A percentile compares a stretch with the other conserved stretches of the same genome.
These are phyloP conservation scores for Spatulosminthurus flaviceps DNA, from an alignment of 2,888 invertebrate genomes.

Conservation along the genomic window DNA sequence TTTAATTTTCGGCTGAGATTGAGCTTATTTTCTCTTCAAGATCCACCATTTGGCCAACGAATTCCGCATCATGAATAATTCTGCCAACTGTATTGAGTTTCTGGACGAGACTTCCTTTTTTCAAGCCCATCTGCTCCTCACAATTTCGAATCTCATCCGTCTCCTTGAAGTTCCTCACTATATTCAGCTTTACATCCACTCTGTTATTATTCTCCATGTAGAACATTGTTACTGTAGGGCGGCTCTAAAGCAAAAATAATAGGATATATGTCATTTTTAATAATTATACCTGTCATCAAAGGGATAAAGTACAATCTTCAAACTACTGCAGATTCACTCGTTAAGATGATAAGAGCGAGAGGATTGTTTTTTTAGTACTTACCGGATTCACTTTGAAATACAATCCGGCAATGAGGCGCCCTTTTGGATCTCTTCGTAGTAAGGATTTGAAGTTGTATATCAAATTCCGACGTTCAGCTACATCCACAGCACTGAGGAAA, in stretches of 20 bases:
- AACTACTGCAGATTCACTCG: too few species aligned
- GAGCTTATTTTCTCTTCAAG: conserved; percentile 84
- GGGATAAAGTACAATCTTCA: background rate
- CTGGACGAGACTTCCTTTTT: conserved; percentile 72
- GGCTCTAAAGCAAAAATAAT: conserved; percentile 46
- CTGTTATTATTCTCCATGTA: conserved; percentile 61
- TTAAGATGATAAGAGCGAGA: too few species aligned
- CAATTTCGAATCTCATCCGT: conserved; percentile 68
- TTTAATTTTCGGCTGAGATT: conserved; percentile 78
- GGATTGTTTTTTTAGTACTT: conserved; percentile 40
- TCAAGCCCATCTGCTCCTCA: conserved; percentile 81
- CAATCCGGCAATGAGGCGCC: conserved; percentile 82
- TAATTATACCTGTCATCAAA: background rate
- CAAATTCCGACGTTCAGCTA: conserved; percentile 88
- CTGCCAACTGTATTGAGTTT: conserved; percentile 75
- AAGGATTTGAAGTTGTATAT: conserved; percentile 80
- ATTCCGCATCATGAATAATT: conserved; percentile 76
- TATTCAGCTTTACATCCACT: conserved; percentile 64
- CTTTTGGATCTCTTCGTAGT: conserved; percentile 83
- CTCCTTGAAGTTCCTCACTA: conserved; percentile 71
- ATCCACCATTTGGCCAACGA: conserved; percentile 78
- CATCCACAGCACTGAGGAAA: conserved; percentile 75
- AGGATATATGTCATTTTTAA: background rate
- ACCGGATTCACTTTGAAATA: conserved; percentile 78
- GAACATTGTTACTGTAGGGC: conserved; percentile 58